phyloP scores from a whole-genome alignment of 2,888 invertebrate genomes.

The Drosophila algonquin region DNA sequence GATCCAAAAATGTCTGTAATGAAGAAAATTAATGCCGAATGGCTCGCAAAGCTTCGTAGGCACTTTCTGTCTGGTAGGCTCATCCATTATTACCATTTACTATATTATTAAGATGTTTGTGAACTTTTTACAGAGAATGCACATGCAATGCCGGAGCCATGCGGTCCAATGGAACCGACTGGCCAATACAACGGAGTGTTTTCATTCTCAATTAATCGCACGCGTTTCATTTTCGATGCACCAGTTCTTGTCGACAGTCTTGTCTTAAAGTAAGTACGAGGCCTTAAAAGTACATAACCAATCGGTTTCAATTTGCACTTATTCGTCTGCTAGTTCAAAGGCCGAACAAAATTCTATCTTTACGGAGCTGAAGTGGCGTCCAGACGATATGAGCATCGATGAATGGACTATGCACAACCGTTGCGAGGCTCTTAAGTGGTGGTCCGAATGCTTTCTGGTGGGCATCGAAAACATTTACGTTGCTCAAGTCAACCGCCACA shows the following conservation, averaged over 20 bases:
- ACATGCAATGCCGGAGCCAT: neutral
- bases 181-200: slow-evolving; percentile 54
- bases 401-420: slow-evolving; percentile 47
- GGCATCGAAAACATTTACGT: slow-evolving; percentile 48
- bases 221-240: slow-evolving; percentile 51
- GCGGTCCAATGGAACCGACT: neutral
- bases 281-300: neutral
- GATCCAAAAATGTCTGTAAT: neutral
- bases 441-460: slow-evolving; percentile 49
- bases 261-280: slow-evolving; percentile 15
- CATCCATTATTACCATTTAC: neutral
- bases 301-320: neutral
- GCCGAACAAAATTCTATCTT: slow-evolving; percentile 1
- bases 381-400: slow-evolving; percentile 38
- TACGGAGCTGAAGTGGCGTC: slow-evolving; percentile 50
- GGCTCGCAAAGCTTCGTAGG: slow-evolving; percentile 29
- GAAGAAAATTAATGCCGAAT: neutral
- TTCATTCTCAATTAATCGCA: slow-evolving; percentile 23
- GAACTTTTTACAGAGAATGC: slow-evolving; percentile 8
- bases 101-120: no score
- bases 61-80: slow-evolving; percentile 24
- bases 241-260: slow-evolving; percentile 45
- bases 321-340: neutral
- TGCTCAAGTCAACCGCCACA: slow-evolving; percentile 35
- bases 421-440: slow-evolving; percentile 52